Percentiles rank a stretch among this genome's conserved stretches.
Evolutionary conservation across 2,797 vertebrate genomes (phyloP).

Genomic region (Champsocephalus gunnari): DNA sequence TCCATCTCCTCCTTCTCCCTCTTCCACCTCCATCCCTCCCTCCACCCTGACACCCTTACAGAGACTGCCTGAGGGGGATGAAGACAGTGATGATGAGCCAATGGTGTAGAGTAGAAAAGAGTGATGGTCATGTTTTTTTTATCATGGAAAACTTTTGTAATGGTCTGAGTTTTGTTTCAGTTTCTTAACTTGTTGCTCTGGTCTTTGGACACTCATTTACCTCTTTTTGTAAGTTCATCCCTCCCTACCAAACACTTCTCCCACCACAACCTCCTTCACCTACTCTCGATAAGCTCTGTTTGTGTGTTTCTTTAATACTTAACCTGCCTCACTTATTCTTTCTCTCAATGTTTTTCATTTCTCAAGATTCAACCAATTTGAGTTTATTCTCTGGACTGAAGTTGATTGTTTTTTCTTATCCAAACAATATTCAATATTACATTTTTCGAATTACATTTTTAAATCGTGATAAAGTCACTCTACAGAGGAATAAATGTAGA

Average conservation of each 20-base stretch:
- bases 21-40: constrained; percentile 54
- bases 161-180: constrained; percentile 37
- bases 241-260: not conserved
- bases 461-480: not conserved
- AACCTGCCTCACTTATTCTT: not conserved
- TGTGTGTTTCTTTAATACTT: not conserved
- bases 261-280: not conserved
- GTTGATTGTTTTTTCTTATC: not conserved
- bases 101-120: constrained; percentile 68
- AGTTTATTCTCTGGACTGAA: not conserved
- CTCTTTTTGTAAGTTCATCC: constrained; percentile 20
- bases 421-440: not conserved
- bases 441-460: not conserved
- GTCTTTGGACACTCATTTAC: constrained; percentile 39
- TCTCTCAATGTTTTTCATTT: constrained; percentile 2
- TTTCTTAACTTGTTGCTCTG: constrained; percentile 53
- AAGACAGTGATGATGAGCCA: constrained; percentile 77
- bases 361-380: constrained; percentile 1
- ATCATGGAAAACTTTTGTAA: constrained; percentile 62
- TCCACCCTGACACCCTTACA: constrained; percentile 50
- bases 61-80: constrained; percentile 45
- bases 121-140: constrained; percentile 54
- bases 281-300: not conserved
- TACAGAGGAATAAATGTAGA: not conserved
- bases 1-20: constrained; percentile 21